Evolutionary conservation across 1,140 invertebrate genomes (phyloP).

Genomic region (Pollicipes pollicipes): DNA sequence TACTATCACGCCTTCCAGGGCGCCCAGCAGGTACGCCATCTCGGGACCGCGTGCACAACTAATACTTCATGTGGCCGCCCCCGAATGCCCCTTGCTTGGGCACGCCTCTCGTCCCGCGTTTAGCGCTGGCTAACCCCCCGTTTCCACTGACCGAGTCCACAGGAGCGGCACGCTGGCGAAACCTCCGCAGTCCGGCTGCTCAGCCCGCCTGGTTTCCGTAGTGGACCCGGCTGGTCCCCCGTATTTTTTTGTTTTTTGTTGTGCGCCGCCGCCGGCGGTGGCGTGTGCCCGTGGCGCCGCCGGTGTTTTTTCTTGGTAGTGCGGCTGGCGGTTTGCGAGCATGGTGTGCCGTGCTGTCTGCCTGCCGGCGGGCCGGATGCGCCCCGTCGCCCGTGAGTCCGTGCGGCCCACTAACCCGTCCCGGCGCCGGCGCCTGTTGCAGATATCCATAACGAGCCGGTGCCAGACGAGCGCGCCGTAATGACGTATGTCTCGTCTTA

Average conservation of each 20-base stretch:
- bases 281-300: neutral
- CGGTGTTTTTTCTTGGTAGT: neutral
- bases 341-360: no score
- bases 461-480: constrained; percentile 95
- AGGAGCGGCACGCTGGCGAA: no score
- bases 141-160: neutral
- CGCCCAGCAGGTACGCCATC: constrained; percentile 67
- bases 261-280: no score
- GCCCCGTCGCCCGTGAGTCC: no score
- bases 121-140: neutral
- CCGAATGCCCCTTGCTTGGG: neutral
- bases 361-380: no score
- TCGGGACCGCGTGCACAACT: neutral
- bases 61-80: neutral
- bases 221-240: no score
- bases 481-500: constrained; percentile 99
- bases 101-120: neutral
- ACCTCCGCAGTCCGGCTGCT: no score
- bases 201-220: no score
- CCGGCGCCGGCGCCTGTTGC: constrained; percentile 38
- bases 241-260: neutral
- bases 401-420: neutral
- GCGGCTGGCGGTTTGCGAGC: neutral
- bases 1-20: constrained; percentile 98
- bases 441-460: constrained; percentile 96